A percentile compares a stretch with the other conserved stretches of the same genome.
Conservation (phyloP, 2,888 invertebrate species). For the Eristalis pertinax region DNA sequence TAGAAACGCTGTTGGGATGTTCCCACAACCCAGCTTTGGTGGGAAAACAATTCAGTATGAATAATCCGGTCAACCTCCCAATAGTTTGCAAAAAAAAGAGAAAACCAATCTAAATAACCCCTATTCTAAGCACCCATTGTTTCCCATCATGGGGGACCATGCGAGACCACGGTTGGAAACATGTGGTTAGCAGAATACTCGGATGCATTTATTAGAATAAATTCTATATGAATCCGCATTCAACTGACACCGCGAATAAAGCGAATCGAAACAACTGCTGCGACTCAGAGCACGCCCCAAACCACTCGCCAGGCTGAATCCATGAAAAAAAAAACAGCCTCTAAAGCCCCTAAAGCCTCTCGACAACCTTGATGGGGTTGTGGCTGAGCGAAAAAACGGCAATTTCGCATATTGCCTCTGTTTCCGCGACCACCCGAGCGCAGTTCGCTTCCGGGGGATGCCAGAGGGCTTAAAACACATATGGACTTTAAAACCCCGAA, state of each 20-base stretch:
- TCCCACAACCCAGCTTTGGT: no score
- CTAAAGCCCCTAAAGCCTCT: conserved; percentile 13
- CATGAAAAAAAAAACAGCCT: conserved; percentile 4
- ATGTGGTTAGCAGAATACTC: not conserved
- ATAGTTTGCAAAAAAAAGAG: not conserved
- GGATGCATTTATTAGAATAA: not conserved
- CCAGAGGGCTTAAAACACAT: not conserved
- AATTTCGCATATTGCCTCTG: conserved; percentile 13
- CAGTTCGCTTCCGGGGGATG: conserved; percentile 5
- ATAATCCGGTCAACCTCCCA: no score
- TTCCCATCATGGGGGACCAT: not conserved
- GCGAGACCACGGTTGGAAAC: not conserved
- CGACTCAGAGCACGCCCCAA: not conserved
- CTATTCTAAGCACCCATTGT: not conserved
- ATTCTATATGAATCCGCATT: not conserved
- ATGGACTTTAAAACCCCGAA: not conserved
- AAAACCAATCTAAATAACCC: not conserved
- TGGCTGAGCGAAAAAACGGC: not conserved
- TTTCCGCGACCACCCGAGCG: not conserved
- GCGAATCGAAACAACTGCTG: conserved; percentile 37
- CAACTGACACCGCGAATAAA: not conserved
- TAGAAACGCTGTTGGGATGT: no score
- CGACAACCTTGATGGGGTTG: conserved; percentile 46
- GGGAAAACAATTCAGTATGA: no score
- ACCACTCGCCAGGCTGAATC: not conserved